Evolutionary conservation across 2,797 vertebrate species (phyloP), one percentile per base, ranked within the genome.

Genomic region (Capromys pilorides): DNA sequence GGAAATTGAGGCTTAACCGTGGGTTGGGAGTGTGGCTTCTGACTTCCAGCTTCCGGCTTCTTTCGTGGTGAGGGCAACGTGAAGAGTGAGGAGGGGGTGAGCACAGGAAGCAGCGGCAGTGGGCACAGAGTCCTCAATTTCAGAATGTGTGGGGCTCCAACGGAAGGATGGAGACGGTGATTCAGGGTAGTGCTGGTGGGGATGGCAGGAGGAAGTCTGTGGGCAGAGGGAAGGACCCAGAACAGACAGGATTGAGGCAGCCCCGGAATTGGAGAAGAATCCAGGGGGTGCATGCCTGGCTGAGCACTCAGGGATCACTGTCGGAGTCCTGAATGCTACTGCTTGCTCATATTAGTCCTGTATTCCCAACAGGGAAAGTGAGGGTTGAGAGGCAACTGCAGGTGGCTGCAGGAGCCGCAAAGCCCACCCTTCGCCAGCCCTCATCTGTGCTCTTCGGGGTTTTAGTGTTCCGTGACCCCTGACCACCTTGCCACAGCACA

Each of bases 121-220:
- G 86, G 45, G 75, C 31, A 9, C 73, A n/a, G 77, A 54, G 24
- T 57, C 61, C 78, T 94, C 92, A 57, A 89, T 97, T 97, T 96
- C 96, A 97, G 96, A 93, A 36, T 31, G 73, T 91, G 94, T 94
- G 93, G 81, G 90, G 94, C 67, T 94, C 78, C 54, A 33, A 83
- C 81, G 95, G 91, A 79, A 93, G 82, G 66, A 79, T 22, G 21
- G 59, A 59, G 88, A 5, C 54, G 54, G 71, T 86, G 93, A 94
- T 92, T 97, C 92, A 85, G 87, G 91, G 26, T 69, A 88, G 75
- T 64, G 67, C 61, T 24, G 2, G 67, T 66, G 51, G 88, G n/a
- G 75, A 85, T 1, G 22, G 54, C 54, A n/a, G 51, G 82, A 92
- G 95, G 96, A 97, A 96, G 75, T 95, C 2, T 93, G 96, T 93